phyloP scores from a whole-genome alignment of 1,140 invertebrate genomes.

The fruit fly (Drosophila melanogaster) region DNA sequence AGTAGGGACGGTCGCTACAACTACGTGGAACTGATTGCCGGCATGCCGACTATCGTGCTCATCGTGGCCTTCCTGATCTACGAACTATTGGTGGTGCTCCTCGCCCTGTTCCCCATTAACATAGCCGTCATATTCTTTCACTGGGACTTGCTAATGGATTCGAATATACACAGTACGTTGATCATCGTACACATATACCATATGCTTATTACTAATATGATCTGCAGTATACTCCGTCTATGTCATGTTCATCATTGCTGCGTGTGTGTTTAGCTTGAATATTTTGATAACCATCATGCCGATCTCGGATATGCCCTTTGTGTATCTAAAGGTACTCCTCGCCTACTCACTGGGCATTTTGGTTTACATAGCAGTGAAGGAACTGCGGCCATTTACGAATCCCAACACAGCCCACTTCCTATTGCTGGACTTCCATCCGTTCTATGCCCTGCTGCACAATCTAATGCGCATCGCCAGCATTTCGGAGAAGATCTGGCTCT shows the following conservation, averaged over 20 bases:
- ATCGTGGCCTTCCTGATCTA: slow-evolving; percentile 36
- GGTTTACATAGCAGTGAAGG: neutral
- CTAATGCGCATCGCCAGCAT: slow-evolving; percentile 7
- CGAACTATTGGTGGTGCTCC: slow-evolving; percentile 6
- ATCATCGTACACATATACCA: no score
- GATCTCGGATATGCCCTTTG: neutral
- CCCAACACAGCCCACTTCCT: neutral
- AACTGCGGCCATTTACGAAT: neutral
- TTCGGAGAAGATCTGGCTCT: neutral
- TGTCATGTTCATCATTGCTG: slow-evolving; percentile 9
- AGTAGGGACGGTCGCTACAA: slow-evolving; percentile 5
- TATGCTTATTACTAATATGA: no score
- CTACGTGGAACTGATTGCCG: slow-evolving; percentile 48
- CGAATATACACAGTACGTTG: slow-evolving; percentile 26
- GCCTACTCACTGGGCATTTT: slow-evolving; percentile 40
- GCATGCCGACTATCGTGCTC: slow-evolving; percentile 33
- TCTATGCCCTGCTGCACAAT: slow-evolving; percentile 21
- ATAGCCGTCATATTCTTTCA: slow-evolving; percentile 14
- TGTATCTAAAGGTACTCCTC: slow-evolving; percentile 21
- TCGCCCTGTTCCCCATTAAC: slow-evolving; percentile 20
- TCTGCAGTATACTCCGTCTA: slow-evolving; percentile 14
- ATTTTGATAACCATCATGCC: slow-evolving; percentile 13
- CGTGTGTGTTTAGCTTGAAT: slow-evolving; percentile 41
- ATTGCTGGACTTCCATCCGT: slow-evolving; percentile 27
- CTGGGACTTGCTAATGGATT: slow-evolving; percentile 8